Conservation (phyloP, 2,113 vertebrate genomes). For the Prionailurus bengalensis region DNA sequence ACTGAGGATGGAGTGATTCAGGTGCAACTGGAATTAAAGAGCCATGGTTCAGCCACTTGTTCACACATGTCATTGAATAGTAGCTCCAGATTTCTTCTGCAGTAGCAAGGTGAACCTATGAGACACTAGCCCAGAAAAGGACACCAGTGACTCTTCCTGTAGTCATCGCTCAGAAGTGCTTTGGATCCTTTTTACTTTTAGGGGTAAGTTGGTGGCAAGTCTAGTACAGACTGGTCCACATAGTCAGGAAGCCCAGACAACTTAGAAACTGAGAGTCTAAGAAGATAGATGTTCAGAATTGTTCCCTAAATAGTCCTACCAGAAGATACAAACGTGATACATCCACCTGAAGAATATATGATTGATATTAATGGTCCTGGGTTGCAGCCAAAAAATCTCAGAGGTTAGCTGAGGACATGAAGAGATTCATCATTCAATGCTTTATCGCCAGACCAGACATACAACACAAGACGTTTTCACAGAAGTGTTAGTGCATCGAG, state of each 20-base stretch:
- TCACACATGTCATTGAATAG: neutral
- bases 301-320: neutral
- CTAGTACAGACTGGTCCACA: neutral
- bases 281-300: neutral
- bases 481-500: neutral
- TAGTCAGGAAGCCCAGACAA: neutral
- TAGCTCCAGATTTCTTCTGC: neutral
- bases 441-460: neutral
- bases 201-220: neutral
- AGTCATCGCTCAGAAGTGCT: neutral
- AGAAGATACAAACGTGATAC: neutral
- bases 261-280: neutral
- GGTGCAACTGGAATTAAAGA: neutral
- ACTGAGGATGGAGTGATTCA: neutral
- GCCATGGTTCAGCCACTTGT: neutral
- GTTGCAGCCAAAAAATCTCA: neutral
- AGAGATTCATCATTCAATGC: neutral
- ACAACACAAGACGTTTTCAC: neutral
- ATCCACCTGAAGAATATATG: neutral
- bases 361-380: neutral
- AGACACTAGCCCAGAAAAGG: neutral
- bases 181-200: neutral
- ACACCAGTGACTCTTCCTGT: neutral
- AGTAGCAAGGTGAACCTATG: neutral
- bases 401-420: conserved; percentile 53